Evolutionary conservation across 2,888 invertebrate species (phyloP), one percentile per base, ranked within the genome.

Genomic region (Sinodicranocentrus sp.): DNA sequence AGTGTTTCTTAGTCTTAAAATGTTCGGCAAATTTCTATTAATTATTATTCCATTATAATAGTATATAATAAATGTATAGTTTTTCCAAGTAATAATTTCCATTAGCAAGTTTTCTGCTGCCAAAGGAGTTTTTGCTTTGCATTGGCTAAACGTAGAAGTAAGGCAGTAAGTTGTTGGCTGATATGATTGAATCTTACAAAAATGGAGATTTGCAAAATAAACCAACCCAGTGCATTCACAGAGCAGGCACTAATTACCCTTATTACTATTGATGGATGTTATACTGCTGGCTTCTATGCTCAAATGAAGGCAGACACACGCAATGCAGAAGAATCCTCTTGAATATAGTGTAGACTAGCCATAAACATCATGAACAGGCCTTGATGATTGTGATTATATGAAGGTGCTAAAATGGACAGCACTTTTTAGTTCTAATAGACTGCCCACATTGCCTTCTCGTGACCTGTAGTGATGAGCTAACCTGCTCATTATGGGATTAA

Each of bases 321-420:
- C 76, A 76, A 67, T 6, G 21, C 63, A 21, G 10, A 54, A 48
- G 48, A 54, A 26, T 48, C 15, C 76, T 54, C 76, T 76, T 76
- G 52, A 65, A 57, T 10, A 15, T 54, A 68, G 68, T 68, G 25
- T 48, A 48, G 25, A 63, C 17, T 5, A 57, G 25, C 2, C 21
- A 15, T 8, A 6, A 28, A 5, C 39, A 44, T 44, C 39, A 26
- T n/a, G 19, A 52, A 10, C 44, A 44, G 25, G 6, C 21, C 44
- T 43, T 52, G 1, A 26, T 67, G 1, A 65, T 17, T 23, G 39
- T 68, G 15, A 43, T 68, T 23, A 23, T 2, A 21, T 61, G 19
- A 73, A 75, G 73, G 75, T 75, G 75, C 75, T 75, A 75, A 75
- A 75, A 63, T 44, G 65, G 21, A 28, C 75, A 65, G 23, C 52